Percentiles rank a stretch among this genome's conserved stretches.
phyloP scores from a whole-genome alignment of 1,140 invertebrate species.

The Ylistrum balloti region DNA sequence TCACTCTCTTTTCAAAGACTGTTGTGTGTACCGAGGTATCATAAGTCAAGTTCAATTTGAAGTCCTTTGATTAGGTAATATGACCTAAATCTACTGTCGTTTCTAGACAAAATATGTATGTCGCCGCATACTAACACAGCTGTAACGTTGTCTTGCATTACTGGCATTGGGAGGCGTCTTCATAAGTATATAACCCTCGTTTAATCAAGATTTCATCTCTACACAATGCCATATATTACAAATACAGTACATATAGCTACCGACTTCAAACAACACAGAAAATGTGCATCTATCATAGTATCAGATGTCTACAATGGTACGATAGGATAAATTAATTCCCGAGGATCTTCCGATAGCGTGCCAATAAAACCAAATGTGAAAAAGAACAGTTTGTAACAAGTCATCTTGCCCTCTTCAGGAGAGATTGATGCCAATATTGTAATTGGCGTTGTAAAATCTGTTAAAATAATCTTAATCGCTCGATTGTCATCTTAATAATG shows the following conservation, averaged over 20 bases:
- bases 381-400: neutral
- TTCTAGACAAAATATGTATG: neutral
- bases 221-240: neutral
- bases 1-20: too few species aligned
- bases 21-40: too few species aligned
- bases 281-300: neutral
- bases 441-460: conserved; percentile 5
- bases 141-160: neutral
- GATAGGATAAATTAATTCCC: neutral
- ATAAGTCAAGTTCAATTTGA: too few species aligned
- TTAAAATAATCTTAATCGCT: neutral
- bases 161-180: neutral
- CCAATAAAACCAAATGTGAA: neutral
- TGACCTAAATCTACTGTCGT: neutral
- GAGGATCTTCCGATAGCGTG: neutral
- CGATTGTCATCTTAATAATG: conserved; percentile 13
- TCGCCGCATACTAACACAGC: neutral
- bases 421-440: neutral
- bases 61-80: too few species aligned
- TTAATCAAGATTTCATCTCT: neutral
- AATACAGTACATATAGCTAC: neutral
- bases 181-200: neutral
- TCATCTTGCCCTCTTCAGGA: neutral
- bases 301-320: neutral
- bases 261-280: neutral